Percentiles rank a stretch among this genome's conserved stretches.
phyloP scores from a whole-genome alignment of 1,140 invertebrate species.

The Lerema accius region DNA sequence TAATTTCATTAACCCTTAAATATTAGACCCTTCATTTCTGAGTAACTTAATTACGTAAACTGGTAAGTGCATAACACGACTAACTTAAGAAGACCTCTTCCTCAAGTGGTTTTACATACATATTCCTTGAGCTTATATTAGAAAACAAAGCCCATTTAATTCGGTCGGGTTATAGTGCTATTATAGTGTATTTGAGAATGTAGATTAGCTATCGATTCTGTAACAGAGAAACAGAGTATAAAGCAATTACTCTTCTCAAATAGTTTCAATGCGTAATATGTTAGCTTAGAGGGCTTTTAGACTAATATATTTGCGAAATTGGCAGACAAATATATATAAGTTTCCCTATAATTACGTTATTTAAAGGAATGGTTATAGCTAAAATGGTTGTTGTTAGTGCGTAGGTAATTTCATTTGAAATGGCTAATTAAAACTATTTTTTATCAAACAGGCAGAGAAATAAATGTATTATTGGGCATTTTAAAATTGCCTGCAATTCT shows the following conservation, averaged over 20 bases:
- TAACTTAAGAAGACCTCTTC: constrained; percentile 46
- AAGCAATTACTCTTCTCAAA: constrained; percentile 71
- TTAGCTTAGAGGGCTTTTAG: constrained; percentile 59
- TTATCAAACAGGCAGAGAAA: too few species aligned
- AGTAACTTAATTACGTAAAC: constrained; percentile 76
- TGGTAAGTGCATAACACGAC: constrained; percentile 50
- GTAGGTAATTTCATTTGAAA: too few species aligned
- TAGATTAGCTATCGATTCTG: constrained; percentile 75
- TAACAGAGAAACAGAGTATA: constrained; percentile 54
- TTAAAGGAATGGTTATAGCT: too few species aligned
- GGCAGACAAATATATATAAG: constrained; percentile 40
- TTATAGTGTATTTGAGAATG: constrained; percentile 73
- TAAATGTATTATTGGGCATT: too few species aligned
- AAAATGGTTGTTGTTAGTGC: too few species aligned
- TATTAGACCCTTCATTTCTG: constrained; percentile 71
- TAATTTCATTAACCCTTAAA: constrained; percentile 71
- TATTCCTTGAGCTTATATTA: constrained; percentile 17
- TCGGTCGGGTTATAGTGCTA: constrained; percentile 53
- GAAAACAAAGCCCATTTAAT: constrained; percentile 48
- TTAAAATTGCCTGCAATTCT: too few species aligned
- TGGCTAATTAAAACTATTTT: too few species aligned
- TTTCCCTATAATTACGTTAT: too few species aligned
- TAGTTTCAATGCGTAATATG: constrained; percentile 66
- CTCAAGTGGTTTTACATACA: constrained; percentile 21
- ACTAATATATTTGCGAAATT: constrained; percentile 66